A percentile compares a stretch with the other conserved stretches of the same genome.
phyloP scores from a whole-genome alignment of 2,797 vertebrate species.

The Acestrorhynchus altus region DNA sequence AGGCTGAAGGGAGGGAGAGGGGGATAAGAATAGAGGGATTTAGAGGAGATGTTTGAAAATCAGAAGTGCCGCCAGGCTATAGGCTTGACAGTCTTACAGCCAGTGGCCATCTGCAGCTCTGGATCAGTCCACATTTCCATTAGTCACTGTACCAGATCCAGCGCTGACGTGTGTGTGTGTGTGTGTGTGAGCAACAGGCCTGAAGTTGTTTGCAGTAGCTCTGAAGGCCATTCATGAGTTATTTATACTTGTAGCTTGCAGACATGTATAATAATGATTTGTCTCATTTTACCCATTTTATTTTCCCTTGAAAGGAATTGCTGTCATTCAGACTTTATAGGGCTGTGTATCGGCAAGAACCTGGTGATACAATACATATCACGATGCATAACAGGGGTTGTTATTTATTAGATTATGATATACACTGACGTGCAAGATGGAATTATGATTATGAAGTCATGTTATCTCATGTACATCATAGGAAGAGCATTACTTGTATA shows the following conservation, averaged over 20 bases:
- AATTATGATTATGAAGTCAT: no score
- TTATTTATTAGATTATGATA: no score
- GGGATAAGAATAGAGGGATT: conserved; percentile 18
- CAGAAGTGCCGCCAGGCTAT: neutral
- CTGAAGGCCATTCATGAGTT: neutral
- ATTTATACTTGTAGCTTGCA: no score
- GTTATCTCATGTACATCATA: no score
- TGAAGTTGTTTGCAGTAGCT: neutral
- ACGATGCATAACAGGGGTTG: no score
- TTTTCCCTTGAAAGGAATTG: no score
- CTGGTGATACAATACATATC: no score
- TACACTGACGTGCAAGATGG: no score
- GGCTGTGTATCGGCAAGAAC: no score
- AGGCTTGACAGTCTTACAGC: neutral
- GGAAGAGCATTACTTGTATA: no score
- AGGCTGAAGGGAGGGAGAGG: conserved; percentile 5
- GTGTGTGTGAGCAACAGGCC: neutral
- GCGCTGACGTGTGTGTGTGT: neutral
- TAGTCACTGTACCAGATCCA: neutral
- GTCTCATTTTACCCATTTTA: neutral
- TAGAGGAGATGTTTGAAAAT: neutral
- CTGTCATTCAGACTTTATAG: no score
- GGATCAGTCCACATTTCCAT: neutral
- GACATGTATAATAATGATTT: neutral
- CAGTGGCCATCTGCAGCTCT: neutral